Conservation (phyloP, 53 echinoderm and acorn worm genomes). For the Antedon mediterranea region DNA sequence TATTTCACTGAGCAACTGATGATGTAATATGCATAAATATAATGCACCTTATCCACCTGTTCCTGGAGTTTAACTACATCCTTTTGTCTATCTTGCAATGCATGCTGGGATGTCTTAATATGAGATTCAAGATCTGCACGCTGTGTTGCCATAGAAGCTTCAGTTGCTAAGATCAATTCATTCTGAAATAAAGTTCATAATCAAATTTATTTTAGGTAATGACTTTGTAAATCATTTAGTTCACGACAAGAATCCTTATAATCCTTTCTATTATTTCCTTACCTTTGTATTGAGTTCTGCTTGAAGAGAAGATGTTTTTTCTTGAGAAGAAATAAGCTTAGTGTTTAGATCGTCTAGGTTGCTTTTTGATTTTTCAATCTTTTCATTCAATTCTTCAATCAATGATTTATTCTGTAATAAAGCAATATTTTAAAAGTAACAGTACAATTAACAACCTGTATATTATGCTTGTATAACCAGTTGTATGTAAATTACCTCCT, state of each 20-base stretch:
- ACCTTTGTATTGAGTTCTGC: slow-evolving; percentile 82
- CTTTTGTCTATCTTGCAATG: slow-evolving; percentile 78
- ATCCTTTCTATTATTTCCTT: too few species aligned
- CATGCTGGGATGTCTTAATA: slow-evolving; percentile 60
- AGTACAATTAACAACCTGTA: too few species aligned
- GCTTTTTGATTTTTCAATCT: slow-evolving; percentile 30
- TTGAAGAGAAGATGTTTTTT: slow-evolving; percentile 50
- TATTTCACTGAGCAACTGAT: too few species aligned
- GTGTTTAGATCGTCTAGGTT: slow-evolving; percentile 29
- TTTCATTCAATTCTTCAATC: slow-evolving; percentile 34
- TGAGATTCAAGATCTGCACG: slow-evolving; percentile 75
- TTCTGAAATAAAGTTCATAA: slow-evolving; percentile 17
- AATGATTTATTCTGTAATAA: slow-evolving; percentile 37
- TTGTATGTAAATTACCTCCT: too few species aligned
- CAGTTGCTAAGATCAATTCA: slow-evolving; percentile 47
- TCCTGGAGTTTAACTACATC: slow-evolving; percentile 47
- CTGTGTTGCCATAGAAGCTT: slow-evolving; percentile 58
- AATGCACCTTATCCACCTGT: slow-evolving; percentile 68
- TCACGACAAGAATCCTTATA: too few species aligned
- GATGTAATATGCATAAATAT: too few species aligned
- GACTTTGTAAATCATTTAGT: too few species aligned
- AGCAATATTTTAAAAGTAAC: neutral
- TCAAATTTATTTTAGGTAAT: too few species aligned
- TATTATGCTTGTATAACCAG: too few species aligned
- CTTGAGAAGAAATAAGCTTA: slow-evolving; percentile 53